Evolutionary conservation across 2,888 invertebrate species (phyloP).

Genomic region (Chalcosyrphus nemorum): DNA sequence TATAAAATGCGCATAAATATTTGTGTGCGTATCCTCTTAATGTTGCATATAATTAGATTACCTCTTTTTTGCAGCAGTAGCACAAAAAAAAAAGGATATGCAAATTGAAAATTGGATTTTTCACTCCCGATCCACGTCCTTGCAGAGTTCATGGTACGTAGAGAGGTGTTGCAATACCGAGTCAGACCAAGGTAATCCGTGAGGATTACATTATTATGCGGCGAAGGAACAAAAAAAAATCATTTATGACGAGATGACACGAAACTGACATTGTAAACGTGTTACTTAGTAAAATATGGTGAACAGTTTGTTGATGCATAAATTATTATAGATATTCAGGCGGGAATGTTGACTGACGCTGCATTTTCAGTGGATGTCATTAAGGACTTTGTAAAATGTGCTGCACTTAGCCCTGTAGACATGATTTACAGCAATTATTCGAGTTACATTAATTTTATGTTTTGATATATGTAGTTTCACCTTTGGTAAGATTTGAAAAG

Average conservation of each 20-base stretch:
- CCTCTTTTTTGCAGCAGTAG: no score
- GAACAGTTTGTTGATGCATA: slow-evolving; percentile 44
- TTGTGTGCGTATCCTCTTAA: background rate
- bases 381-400: background rate
- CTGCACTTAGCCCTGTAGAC: background rate
- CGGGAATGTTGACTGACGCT: background rate
- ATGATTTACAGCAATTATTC: background rate
- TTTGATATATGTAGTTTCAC: no score
- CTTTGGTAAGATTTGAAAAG: no score
- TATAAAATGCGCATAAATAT: slow-evolving; percentile 38
- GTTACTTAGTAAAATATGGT: slow-evolving; percentile 28
- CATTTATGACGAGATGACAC: slow-evolving; percentile 36
- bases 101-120: slow-evolving; percentile 50
- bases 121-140: slow-evolving; percentile 23
- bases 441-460: no score
- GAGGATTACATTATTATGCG: slow-evolving; percentile 50
- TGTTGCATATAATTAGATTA: slow-evolving; percentile 46
- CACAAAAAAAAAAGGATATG: background rate
- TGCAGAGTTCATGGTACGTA: slow-evolving; percentile 28
- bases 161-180: background rate
- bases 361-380: background rate
- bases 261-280: slow-evolving; percentile 39
- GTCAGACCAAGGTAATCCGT: slow-evolving; percentile 47
- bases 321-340: slow-evolving; percentile 18
- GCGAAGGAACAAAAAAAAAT: background rate